Evolutionary conservation across 2,888 invertebrate species (phyloP).

Genomic region (Choreutis nemorana): DNA sequence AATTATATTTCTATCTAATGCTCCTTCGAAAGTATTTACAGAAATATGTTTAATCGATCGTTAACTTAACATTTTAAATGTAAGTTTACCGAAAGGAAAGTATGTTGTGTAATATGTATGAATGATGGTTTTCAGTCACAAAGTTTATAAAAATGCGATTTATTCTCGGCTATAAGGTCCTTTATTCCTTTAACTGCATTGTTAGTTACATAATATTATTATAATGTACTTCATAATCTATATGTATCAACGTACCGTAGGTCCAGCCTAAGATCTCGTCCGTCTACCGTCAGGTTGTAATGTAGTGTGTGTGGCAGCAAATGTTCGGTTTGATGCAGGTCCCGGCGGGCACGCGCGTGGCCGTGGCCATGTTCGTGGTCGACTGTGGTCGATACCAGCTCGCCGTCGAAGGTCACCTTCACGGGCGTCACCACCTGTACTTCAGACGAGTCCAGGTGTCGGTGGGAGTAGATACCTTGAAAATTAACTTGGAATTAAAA

Average conservation of each 20-base stretch:
- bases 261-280: conserved; percentile 48
- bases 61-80: too few relatives aligned
- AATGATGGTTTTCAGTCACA: too few relatives aligned
- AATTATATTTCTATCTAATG: too few relatives aligned
- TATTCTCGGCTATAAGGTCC: too few relatives aligned
- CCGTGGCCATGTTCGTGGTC: conserved; percentile 62
- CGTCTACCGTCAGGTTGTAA: conserved; percentile 57
- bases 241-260: conserved; percentile 47
- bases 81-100: too few relatives aligned
- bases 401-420: conserved; percentile 66
- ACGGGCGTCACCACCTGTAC: conserved; percentile 69
- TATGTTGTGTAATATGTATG: too few relatives aligned
- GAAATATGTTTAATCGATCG: too few relatives aligned
- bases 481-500: conserved; percentile 1
- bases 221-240: too few relatives aligned
- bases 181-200: too few relatives aligned
- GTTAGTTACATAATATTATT: too few relatives aligned
- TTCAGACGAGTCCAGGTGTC: conserved; percentile 54
- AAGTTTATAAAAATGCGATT: too few relatives aligned
- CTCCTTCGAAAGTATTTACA: too few relatives aligned
- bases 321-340: conserved; percentile 35
- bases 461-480: conserved; percentile 57
- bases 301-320: conserved; percentile 39
- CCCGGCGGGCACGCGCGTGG: conserved; percentile 58
- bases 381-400: conserved; percentile 62